These are phyloP conservation scores for Folsomia candida DNA, from an alignment of 2,888 invertebrate species.

Conservation along the genomic window DNA sequence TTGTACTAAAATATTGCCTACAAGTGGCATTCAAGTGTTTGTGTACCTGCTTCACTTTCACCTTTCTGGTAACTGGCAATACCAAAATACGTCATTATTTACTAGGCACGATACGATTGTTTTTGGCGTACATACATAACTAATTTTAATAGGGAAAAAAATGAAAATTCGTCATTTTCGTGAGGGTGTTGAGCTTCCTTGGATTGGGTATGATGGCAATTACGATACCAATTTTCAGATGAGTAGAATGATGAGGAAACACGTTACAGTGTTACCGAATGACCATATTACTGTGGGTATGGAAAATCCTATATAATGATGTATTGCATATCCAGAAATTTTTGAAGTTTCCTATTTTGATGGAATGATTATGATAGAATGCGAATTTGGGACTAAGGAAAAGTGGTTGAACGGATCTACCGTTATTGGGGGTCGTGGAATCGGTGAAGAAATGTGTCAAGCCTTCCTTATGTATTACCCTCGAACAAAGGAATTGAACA, in stretches of 20 bases:
- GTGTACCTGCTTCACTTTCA: not conserved
- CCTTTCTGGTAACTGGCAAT: not conserved
- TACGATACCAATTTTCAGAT: not conserved
- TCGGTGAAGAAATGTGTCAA: not conserved
- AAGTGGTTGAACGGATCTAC: constrained; percentile 2
- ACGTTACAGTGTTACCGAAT: not conserved
- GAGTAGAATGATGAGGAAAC: not conserved
- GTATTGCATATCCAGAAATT: not conserved
- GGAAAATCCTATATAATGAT: not conserved
- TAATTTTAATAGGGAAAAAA: no score
- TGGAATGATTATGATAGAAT: no score
- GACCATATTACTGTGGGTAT: not conserved
- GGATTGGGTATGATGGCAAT: not conserved
- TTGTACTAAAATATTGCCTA: not conserved
- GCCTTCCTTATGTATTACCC: not conserved
- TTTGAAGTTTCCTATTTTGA: not conserved
- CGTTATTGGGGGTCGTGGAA: not conserved
- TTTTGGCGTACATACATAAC: no score
- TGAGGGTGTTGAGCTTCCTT: not conserved
- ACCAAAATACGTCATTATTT: not conserved
- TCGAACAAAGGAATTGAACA: not conserved
- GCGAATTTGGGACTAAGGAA: not conserved
- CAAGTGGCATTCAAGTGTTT: not conserved
- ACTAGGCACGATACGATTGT: no score
- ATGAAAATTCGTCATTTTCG: not conserved